Evolutionary conservation across 1,140 invertebrate genomes (phyloP).

Genomic region (Pseudoatta argentina): DNA sequence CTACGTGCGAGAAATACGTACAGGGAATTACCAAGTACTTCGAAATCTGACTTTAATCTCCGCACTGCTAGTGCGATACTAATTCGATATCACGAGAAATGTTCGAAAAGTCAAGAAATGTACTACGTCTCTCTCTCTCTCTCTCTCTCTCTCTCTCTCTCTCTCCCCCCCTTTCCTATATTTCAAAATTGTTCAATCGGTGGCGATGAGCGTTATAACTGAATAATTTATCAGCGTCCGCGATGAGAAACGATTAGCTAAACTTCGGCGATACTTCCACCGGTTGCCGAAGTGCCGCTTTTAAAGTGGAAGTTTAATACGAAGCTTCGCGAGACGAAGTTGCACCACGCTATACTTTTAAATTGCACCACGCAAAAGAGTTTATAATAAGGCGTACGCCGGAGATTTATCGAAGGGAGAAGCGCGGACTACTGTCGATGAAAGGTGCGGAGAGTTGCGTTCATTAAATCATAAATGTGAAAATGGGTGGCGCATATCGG

Average conservation of each 20-base stretch:
- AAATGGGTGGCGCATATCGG: conserved; percentile 23
- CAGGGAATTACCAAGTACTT: conserved; percentile 66
- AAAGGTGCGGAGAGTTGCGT: conserved; percentile 54
- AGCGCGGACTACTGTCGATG: conserved; percentile 6
- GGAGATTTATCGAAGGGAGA: conserved; percentile 46
- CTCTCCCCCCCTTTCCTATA: not conserved
- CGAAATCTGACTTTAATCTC: conserved; percentile 65
- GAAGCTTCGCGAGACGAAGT: conserved; percentile 4
- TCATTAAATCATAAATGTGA: conserved; percentile 69
- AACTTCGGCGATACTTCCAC: conserved; percentile 59
- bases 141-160: not conserved
- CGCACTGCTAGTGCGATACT: conserved; percentile 19
- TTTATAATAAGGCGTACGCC: conserved; percentile 56
- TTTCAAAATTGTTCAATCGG: conserved; percentile 7
- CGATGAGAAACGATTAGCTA: conserved; percentile 59
- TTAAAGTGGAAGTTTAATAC: conserved; percentile 47
- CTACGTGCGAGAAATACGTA: conserved; percentile 67
- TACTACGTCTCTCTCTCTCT: too few species aligned
- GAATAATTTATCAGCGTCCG: conserved; percentile 56
- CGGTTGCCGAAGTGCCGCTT: conserved; percentile 30
- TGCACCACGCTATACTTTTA: conserved; percentile 58
- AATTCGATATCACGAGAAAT: conserved; percentile 27
- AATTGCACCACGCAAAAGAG: conserved; percentile 65
- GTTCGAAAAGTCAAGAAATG: not conserved
- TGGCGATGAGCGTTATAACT: conserved; percentile 36